Evolutionary conservation across 2,888 invertebrate genomes (phyloP).

Genomic region (Athalia cordata): DNA sequence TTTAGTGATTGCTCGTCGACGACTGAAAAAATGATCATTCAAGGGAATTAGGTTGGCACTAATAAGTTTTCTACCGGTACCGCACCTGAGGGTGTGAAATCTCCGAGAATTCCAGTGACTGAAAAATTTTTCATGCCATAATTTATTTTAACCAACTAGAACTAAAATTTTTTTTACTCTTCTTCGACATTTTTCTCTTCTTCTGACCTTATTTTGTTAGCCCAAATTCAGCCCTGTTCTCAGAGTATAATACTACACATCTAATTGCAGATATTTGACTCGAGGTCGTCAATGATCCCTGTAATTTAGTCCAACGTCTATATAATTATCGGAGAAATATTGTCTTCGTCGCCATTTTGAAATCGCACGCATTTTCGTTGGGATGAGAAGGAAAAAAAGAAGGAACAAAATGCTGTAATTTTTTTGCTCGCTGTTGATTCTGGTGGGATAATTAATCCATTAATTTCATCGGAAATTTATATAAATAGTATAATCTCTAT

Average conservation of each 20-base stretch:
- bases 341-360: no score
- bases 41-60: no score
- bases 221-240: slow-evolving; percentile 1
- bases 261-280: not conserved
- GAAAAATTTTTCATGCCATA: no score
- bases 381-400: no score
- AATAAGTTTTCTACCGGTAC: no score
- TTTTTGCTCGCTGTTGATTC: not conserved
- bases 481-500: no score
- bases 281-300: slow-evolving; percentile 26
- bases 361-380: no score
- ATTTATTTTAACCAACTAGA: not conserved
- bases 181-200: not conserved
- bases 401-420: no score
- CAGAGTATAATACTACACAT: not conserved
- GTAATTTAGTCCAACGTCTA: slow-evolving; percentile 2
- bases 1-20: no score
- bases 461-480: not conserved
- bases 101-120: no score
- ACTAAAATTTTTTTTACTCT: slow-evolving; percentile 3
- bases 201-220: slow-evolving; percentile 8
- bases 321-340: slow-evolving; percentile 23
- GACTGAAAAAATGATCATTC: no score
- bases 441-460: not conserved
- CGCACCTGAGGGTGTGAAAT: no score